Percentiles rank a stretch among this genome's conserved stretches.
Evolutionary conservation across 2,113 vertebrate genomes (phyloP).

Genomic region (Sceloporus tristichus): DNA sequence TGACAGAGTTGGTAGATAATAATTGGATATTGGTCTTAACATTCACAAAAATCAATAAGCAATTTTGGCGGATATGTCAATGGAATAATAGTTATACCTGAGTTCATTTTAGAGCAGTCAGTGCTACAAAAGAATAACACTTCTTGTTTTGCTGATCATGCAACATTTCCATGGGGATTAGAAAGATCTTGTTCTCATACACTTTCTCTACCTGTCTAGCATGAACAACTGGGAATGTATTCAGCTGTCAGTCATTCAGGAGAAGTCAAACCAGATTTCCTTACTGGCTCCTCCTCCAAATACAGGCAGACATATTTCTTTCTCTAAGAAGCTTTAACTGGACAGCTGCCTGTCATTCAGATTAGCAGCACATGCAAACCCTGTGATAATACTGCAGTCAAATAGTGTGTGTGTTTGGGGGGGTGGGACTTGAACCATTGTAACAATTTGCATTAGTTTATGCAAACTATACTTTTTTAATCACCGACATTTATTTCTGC

Average conservation of each 20-base stretch:
- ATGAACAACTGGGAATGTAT: not conserved
- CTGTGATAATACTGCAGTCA: not conserved
- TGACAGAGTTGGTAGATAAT: constrained; percentile 29
- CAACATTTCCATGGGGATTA: constrained; percentile 9
- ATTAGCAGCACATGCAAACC: not conserved
- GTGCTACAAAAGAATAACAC: not conserved
- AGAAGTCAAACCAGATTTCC: constrained; percentile 6
- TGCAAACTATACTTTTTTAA: not conserved
- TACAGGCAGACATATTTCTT: not conserved
- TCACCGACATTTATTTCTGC: too few relatives aligned
- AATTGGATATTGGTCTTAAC: constrained; percentile 24
- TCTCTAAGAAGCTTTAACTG: constrained; percentile 1
- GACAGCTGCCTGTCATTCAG: constrained; percentile 9
- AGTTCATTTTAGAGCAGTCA: not conserved
- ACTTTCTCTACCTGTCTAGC: not conserved
- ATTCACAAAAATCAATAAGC: constrained; percentile 27
- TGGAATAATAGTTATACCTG: not conserved
- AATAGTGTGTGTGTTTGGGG: not conserved
- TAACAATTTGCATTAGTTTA: not conserved
- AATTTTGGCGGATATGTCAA: constrained; percentile 28
- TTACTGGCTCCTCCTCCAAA: not conserved
- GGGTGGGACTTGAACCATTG: not conserved
- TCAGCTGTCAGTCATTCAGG: constrained; percentile 3
- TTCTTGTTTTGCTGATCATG: not conserved
- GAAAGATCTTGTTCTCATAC: constrained; percentile 12